Evolutionary conservation across 2,113 vertebrate genomes (phyloP).

Genomic region (Abramis brama): DNA sequence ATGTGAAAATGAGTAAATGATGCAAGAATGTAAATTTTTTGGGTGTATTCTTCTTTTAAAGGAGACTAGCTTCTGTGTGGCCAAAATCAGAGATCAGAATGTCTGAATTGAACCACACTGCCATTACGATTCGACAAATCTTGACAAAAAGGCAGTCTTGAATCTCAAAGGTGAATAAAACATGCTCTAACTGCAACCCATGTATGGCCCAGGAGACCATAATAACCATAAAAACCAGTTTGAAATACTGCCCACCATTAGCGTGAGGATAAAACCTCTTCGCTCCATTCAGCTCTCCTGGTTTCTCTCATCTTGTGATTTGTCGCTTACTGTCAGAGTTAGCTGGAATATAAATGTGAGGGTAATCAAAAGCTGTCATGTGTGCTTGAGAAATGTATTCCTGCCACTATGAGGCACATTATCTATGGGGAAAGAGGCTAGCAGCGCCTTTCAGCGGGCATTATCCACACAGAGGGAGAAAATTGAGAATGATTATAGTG

Average conservation of each 20-base stretch:
- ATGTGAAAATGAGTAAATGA: too few species aligned
- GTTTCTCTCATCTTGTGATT: slow-evolving; percentile 17
- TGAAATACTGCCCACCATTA: not conserved
- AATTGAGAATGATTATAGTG: slow-evolving; percentile 48
- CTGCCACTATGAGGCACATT: slow-evolving; percentile 13
- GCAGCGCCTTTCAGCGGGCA: slow-evolving; percentile 26
- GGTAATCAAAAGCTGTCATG: slow-evolving; percentile 31
- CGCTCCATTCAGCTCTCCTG: not conserved
- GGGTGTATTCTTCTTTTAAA: not conserved
- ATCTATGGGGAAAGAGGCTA: slow-evolving; percentile 19
- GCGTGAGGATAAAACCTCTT: not conserved
- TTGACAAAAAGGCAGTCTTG: too few species aligned
- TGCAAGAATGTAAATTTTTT: too few species aligned
- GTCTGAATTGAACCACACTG: not conserved
- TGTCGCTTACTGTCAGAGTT: slow-evolving; percentile 1
- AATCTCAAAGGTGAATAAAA: not conserved
- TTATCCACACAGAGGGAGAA: slow-evolving; percentile 34
- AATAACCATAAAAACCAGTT: not conserved
- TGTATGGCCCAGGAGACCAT: not conserved
- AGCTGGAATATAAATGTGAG: slow-evolving; percentile 26
- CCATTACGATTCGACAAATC: not conserved
- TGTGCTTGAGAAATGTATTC: slow-evolving; percentile 20
- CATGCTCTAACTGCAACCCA: not conserved
- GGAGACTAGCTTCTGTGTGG: not conserved
- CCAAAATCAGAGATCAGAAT: not conserved